Base-by-base conservation (phyloP, 1,140 invertebrate genomes). In the Ladona fulva region DNA sequence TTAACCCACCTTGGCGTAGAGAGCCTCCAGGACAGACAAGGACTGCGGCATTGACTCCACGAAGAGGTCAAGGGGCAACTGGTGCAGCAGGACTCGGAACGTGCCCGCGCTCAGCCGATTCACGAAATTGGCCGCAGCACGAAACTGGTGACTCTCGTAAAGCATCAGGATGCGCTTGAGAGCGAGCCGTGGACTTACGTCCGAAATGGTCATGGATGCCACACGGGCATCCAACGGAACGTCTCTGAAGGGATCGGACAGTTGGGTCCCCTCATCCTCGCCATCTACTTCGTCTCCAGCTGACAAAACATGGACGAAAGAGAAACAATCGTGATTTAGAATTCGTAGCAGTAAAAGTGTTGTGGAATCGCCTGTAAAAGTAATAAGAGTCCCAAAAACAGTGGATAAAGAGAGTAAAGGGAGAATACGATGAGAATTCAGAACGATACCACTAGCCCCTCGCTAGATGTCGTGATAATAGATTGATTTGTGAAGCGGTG, bases 11-110 rank as follows among this genome's bases (percentile, higher is more conserved):
- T 94, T 94, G 78, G 91, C 90, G 82, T 95, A 94, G 0, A 97
- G 87, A 0, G 94, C 93, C 83, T 97, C 95, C 74, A 97, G 85
- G 59, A 97, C 87, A 79, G 93, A 91, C 0, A 96, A 88, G 75
- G 92, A 94, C 83, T 95, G 91, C 1, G 95, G 95, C 84, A 97
- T 87, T 3, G 94, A 90, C 80, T 97, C 95, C 25, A 96, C 90
- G 80, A 97, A 88, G 80, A 95, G 85, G 83, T 97, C 95, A 24
- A 96, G 87, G 0, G 95, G 95, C 77, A 97, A 86, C 79, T 97
- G 94, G 0, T 89, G 85, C 0, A 91, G 88, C 19, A 94, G 91
- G 8, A 88, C 88, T 77, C 89, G 89, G 79, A 96, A 86, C 0
- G 93, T 93, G 0, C 89, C 91, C 44, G 89, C 88, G 19, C 92